Conservation (phyloP, 2,113 vertebrate genomes). For the Gila orcuttii region DNA sequence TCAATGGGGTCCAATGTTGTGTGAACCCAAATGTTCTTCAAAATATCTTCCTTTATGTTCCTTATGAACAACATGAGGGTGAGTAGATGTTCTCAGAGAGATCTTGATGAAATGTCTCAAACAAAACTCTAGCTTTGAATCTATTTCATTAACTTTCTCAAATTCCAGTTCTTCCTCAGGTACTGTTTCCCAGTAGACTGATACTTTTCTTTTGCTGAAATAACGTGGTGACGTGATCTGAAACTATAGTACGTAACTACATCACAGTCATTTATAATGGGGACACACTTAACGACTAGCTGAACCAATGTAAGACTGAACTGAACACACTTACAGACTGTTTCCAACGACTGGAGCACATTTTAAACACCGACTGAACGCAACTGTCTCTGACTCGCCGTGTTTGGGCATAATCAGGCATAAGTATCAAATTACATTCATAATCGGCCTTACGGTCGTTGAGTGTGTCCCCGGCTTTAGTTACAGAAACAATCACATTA, state of each 20-base stretch:
- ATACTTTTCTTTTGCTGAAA: constrained; percentile 3
- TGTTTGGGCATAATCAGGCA: too few relatives aligned
- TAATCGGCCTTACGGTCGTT: too few relatives aligned
- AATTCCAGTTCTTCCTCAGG: neutral
- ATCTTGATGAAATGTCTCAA: neutral
- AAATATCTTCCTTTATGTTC: neutral
- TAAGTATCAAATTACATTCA: too few relatives aligned
- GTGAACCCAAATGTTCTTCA: neutral
- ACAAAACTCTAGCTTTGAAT: neutral
- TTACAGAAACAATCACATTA: neutral
- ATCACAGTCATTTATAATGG: neutral
- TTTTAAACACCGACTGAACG: too few relatives aligned
- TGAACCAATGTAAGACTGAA: too few relatives aligned
- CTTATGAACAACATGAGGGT: neutral
- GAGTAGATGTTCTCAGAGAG: neutral
- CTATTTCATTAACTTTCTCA: neutral
- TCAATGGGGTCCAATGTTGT: neutral
- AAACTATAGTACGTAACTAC: neutral
- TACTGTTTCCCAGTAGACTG: neutral
- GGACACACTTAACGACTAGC: too few relatives aligned
- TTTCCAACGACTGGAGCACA: too few relatives aligned
- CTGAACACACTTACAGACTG: too few relatives aligned
- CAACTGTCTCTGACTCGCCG: too few relatives aligned
- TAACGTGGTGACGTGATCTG: neutral
- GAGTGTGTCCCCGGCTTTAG: too few relatives aligned